Base-by-base conservation (phyloP, 2,797 vertebrate species). In the Benthosema pterotum region DNA sequence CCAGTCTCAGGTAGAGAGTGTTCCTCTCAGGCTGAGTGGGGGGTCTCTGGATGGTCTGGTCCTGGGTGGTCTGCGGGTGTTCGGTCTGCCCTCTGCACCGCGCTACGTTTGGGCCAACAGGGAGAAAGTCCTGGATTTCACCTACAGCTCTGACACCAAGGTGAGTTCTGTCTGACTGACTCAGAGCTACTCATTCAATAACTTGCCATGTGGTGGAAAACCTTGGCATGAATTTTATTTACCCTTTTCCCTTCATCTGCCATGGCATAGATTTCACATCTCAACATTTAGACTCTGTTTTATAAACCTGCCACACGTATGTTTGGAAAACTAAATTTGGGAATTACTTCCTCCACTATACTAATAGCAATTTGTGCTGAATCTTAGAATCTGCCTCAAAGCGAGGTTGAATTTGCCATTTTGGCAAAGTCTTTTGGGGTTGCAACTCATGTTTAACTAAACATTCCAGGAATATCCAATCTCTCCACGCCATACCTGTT, bases 1-100 rank as follows among this genome's bases (percentile, higher is more conserved):
- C 50, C 81, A 96, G 95, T 91, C 87, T 0, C 85, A 93, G 1
- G 49, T 99, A 42, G 63, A 91, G 62, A 94, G 93, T 61, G 83
- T 94, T 67, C 89, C 94, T 48, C 48, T 94, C 22, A 88, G 9
- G n/a, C 62, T 91, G 0, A 90, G 82, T 0, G 42, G 86, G 1
- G 42, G 86, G 1, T 92, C 91, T 54, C 89, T 96, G 0, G 92
- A 93, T 0, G 72, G 80, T 72, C 88, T 97, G 72, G 79, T 92
- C 48, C 89, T 99, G 74, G 85, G 84, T 52, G 83, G 85, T 0
- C 83, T 96, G 70, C 83, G 77, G 0, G 78, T 97, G 67, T 92
- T 97, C 12, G 97, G 96, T 0, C 90, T 99, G 71, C 43, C 84
- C 59, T 82, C 80, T 0, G 87, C 85, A 13, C 97, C 97, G 2